These are phyloP conservation scores for Ardeotis arabs DNA, from an alignment of 2,113 vertebrate species.

Conservation along the genomic window DNA sequence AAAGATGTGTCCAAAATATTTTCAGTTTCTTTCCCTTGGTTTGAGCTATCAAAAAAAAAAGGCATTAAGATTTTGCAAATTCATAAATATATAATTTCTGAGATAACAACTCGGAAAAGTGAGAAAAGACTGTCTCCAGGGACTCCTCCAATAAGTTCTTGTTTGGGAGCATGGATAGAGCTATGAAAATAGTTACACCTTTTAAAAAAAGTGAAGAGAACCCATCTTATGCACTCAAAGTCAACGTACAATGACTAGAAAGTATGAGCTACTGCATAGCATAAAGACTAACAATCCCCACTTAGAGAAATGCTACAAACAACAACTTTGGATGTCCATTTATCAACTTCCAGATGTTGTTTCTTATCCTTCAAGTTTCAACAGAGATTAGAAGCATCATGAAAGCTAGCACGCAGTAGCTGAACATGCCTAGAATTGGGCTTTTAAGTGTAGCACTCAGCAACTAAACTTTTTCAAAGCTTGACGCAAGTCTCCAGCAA, in stretches of 20 bases:
- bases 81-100: not conserved
- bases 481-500: not conserved
- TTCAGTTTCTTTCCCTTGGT: not conserved
- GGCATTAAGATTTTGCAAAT: not conserved
- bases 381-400: not conserved
- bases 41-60: not conserved
- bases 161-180: not conserved
- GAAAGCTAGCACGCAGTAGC: not conserved
- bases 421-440: not conserved
- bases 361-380: not conserved
- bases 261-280: accelerated
- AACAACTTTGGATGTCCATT: not conserved
- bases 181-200: not conserved
- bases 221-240: not conserved
- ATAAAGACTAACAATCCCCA: not conserved
- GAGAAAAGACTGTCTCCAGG: not conserved
- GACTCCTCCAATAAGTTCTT: not conserved
- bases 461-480: not conserved
- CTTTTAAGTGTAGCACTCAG: not conserved
- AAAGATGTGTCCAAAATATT: not conserved
- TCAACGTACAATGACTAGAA: not conserved
- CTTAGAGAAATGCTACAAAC: not conserved
- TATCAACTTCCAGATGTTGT: not conserved
- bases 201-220: not conserved
- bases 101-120: not conserved